These are phyloP conservation scores for Petrolisthes cinctipes DNA, from an alignment of 2,888 invertebrate species.

Conservation along the genomic window DNA sequence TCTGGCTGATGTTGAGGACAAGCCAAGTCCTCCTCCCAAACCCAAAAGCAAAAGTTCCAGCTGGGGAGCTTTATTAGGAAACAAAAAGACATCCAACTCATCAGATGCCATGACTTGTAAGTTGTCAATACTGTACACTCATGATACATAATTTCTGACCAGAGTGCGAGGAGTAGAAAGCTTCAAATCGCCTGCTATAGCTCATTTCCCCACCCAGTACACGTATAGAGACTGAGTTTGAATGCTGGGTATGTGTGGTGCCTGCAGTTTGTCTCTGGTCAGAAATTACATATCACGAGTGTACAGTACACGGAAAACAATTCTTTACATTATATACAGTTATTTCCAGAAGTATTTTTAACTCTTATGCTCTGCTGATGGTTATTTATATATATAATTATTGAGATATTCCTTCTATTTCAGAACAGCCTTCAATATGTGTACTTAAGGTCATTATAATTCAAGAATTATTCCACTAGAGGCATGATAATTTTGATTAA, in stretches of 20 bases:
- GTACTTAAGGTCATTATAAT: too few relatives aligned
- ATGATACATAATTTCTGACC: too few relatives aligned
- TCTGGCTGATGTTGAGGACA: slow-evolving; percentile 62
- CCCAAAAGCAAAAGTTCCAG: slow-evolving; percentile 52
- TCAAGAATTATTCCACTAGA: background rate
- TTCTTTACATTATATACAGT: too few relatives aligned
- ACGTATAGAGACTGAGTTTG: too few relatives aligned
- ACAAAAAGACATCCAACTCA: slow-evolving; percentile 42
- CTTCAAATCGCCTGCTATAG: too few relatives aligned
- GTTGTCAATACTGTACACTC: background rate
- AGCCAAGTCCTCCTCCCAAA: slow-evolving; percentile 47
- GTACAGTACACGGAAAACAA: too few relatives aligned
- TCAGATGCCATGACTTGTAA: slow-evolving; percentile 18
- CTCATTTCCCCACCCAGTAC: too few relatives aligned
- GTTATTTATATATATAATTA: background rate
- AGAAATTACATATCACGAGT: too few relatives aligned
- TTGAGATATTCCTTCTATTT: background rate
- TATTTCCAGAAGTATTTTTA: background rate
- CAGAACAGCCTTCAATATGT: background rate
- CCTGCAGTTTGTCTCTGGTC: too few relatives aligned
- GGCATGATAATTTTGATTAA: background rate
- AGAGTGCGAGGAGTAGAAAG: too few relatives aligned
- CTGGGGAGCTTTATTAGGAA: slow-evolving; percentile 58
- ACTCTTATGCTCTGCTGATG: background rate
- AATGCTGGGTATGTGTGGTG: too few relatives aligned